Percentiles rank a stretch among this genome's conserved stretches.
Conservation (phyloP, 2,888 invertebrate genomes). For the Andrena flavipes region DNA sequence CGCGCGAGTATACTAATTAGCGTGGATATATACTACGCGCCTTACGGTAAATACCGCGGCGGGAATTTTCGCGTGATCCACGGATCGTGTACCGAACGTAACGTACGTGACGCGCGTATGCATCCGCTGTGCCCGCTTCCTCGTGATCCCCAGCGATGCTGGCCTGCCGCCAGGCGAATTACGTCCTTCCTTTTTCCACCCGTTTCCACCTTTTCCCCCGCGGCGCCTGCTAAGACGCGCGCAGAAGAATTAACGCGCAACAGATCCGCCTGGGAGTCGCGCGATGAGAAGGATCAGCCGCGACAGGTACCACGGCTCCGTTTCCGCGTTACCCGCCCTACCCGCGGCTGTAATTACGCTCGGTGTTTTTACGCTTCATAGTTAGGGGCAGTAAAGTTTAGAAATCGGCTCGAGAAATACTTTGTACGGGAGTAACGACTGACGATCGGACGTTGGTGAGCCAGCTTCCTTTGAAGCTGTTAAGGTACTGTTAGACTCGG, state of each 20-base stretch:
- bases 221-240: neutral
- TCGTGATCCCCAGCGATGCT: conserved; percentile 21
- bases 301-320: conserved; percentile 54
- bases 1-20: conserved; percentile 74
- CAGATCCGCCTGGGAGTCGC: conserved; percentile 13
- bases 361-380: conserved; percentile 1
- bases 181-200: conserved; percentile 12
- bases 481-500: neutral
- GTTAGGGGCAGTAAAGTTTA: neutral
- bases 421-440: neutral
- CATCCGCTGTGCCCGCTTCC: conserved; percentile 26
- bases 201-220: neutral
- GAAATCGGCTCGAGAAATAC: conserved; percentile 14
- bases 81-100: conserved; percentile 51
- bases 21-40: conserved; percentile 69
- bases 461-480: neutral
- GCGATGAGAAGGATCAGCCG: conserved; percentile 44
- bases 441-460: neutral
- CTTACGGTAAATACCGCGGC: conserved; percentile 66
- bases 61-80: conserved; percentile 70
- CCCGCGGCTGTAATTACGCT: conserved; percentile 28
- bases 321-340: conserved; percentile 16
- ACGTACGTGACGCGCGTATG: conserved; percentile 43
- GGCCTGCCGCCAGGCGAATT: conserved; percentile 20
- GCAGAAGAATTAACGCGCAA: conserved; percentile 19